Percentiles rank a stretch among this genome's conserved stretches.
Evolutionary conservation across 2,113 vertebrate genomes (phyloP).

Genomic region (Martes martes): DNA sequence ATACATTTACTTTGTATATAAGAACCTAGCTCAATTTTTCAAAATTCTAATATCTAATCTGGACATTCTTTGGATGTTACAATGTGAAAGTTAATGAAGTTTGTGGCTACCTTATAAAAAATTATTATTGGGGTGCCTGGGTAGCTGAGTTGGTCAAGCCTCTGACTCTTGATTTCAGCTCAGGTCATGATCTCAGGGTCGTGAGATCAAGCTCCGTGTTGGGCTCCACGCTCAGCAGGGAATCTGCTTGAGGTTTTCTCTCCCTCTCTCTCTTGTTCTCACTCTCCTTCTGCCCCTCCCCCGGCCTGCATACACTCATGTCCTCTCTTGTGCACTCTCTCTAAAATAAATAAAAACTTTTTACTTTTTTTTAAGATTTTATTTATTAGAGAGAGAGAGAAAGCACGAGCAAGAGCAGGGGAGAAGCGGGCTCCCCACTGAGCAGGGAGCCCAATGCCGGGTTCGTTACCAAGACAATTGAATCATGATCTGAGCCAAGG

Average conservation of each 20-base stretch:
- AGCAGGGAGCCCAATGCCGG: too few species aligned
- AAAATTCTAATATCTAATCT: not conserved
- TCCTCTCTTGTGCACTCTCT: not conserved
- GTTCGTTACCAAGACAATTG: too few species aligned
- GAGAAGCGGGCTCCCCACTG: too few species aligned
- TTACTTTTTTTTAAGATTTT: too few species aligned
- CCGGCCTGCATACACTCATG: fast-evolving
- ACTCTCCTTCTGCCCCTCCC: too few species aligned
- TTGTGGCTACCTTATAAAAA: not conserved
- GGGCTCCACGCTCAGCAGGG: not conserved
- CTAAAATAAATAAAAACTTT: not conserved
- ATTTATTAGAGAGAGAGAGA: too few species aligned
- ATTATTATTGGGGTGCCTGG: not conserved
- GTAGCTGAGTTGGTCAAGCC: not conserved
- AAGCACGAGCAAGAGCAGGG: too few species aligned
- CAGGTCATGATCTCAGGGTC: not conserved
- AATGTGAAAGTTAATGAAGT: not conserved
- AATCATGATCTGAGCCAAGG: too few species aligned
- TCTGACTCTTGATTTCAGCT: not conserved
- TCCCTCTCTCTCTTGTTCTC: not conserved
- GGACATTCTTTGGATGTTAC: not conserved
- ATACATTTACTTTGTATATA: not conserved
- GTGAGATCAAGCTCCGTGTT: not conserved
- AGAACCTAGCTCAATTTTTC: not conserved
- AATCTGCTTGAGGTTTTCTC: not conserved